A percentile compares a stretch with the other conserved stretches of the same genome.
phyloP scores from a whole-genome alignment of 2,888 invertebrate species.

The Volucella zonaria region DNA sequence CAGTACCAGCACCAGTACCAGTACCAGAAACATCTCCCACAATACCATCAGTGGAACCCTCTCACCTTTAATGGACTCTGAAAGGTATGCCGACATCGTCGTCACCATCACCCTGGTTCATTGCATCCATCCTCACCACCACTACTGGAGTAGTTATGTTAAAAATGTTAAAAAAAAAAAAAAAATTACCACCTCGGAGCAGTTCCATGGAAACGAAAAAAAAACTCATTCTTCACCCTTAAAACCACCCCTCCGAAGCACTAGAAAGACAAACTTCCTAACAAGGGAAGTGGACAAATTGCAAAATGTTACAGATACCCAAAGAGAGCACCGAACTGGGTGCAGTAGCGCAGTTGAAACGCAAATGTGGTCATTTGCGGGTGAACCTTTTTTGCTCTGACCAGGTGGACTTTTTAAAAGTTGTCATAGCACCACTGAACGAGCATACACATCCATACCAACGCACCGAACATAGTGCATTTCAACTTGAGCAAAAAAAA shows the following conservation, averaged over 20 bases:
- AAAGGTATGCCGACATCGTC: slow-evolving; percentile 40
- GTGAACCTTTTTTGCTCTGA: slow-evolving; percentile 38
- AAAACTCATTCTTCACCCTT: slow-evolving; percentile 7
- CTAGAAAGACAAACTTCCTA: slow-evolving; percentile 69
- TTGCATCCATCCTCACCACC: background rate
- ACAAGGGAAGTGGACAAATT: slow-evolving; percentile 70
- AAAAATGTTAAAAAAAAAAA: background rate
- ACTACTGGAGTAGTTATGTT: background rate
- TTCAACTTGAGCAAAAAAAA: slow-evolving; percentile 16
- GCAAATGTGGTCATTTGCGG: slow-evolving; percentile 71
- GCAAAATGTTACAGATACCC: slow-evolving; percentile 68
- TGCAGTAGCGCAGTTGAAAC: slow-evolving; percentile 58
- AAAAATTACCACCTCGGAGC: slow-evolving; percentile 1
- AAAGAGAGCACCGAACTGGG: slow-evolving; percentile 46
- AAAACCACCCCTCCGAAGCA: slow-evolving; percentile 25
- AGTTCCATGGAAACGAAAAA: slow-evolving; percentile 8
- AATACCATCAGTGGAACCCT: slow-evolving; percentile 6
- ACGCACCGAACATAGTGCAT: background rate
- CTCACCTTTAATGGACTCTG: slow-evolving; percentile 69
- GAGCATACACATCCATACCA: background rate
- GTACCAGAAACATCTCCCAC: background rate
- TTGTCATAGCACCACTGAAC: slow-evolving; percentile 25
- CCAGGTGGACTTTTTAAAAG: slow-evolving; percentile 42
- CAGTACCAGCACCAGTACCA: background rate
- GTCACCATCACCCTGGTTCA: slow-evolving; percentile 16